A percentile compares a stretch with the other conserved stretches of the same genome.
Evolutionary conservation across 2,797 vertebrate species (phyloP).

Genomic region (Chelmon rostratus): DNA sequence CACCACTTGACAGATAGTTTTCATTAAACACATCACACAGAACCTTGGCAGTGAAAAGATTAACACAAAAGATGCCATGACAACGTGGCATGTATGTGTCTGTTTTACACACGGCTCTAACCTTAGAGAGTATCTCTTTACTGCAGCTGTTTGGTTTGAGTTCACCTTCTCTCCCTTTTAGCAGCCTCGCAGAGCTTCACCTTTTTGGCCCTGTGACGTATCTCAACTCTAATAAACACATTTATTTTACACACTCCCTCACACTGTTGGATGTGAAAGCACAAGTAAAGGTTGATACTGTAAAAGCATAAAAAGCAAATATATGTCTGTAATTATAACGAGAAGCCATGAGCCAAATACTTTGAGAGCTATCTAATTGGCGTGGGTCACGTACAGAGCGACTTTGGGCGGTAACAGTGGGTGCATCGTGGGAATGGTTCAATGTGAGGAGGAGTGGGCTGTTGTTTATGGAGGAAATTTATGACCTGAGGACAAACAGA

Average conservation of each 20-base stretch:
- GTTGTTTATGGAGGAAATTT: slow-evolving; percentile 59
- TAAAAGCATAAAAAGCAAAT: slow-evolving; percentile 26
- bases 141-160: slow-evolving; percentile 12
- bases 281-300: slow-evolving; percentile 19
- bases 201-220: slow-evolving; percentile 30
- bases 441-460: slow-evolving; percentile 18
- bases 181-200: slow-evolving; percentile 38
- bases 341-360: slow-evolving; percentile 23
- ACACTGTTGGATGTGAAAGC: slow-evolving; percentile 35
- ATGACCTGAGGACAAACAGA: slow-evolving; percentile 59
- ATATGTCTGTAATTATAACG: slow-evolving; percentile 11
- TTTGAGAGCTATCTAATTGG: slow-evolving; percentile 30
- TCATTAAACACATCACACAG: slow-evolving; percentile 55
- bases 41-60: slow-evolving; percentile 29
- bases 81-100: slow-evolving; percentile 35
- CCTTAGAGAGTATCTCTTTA: slow-evolving; percentile 14
- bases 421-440: slow-evolving; percentile 37
- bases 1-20: slow-evolving; percentile 64
- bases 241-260: slow-evolving; percentile 55
- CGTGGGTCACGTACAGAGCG: slow-evolving; percentile 21
- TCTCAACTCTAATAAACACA: slow-evolving; percentile 29
- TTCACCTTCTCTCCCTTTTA: slow-evolving; percentile 42
- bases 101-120: slow-evolving; percentile 5
- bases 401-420: neutral
- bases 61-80: slow-evolving; percentile 62